Evolutionary conservation across 2,113 vertebrate genomes (phyloP).

Genomic region (Carassius auratus): DNA sequence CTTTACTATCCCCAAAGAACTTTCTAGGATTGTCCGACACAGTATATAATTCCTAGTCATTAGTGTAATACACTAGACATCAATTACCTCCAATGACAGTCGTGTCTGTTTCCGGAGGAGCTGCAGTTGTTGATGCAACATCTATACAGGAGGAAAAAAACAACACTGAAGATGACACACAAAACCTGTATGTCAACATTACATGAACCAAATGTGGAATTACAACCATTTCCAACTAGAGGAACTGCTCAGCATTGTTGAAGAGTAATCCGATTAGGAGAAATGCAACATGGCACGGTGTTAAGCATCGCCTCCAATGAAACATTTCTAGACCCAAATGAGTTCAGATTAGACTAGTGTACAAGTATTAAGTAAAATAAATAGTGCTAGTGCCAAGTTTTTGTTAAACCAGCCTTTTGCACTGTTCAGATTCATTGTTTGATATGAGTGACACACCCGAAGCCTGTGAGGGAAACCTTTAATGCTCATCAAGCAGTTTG

Average conservation of each 20-base stretch:
- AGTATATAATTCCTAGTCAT: neutral
- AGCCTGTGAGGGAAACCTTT: neutral
- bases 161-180: neutral
- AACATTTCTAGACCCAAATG: neutral
- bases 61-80: neutral
- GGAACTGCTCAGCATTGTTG: conserved; percentile 40
- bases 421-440: neutral
- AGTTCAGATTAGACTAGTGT: neutral
- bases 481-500: neutral
- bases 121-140: conserved; percentile 20
- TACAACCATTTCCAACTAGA: conserved; percentile 39
- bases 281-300: conserved; percentile 40
- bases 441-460: neutral
- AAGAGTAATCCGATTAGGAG: conserved; percentile 62
- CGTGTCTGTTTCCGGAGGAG: conserved; percentile 52
- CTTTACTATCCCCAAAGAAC: neutral
- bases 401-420: neutral
- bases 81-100: conserved; percentile 64
- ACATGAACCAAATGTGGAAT: conserved; percentile 43
- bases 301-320: neutral
- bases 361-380: conserved; percentile 3
- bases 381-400: neutral
- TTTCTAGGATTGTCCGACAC: neutral
- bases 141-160: conserved; percentile 35
- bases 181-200: conserved; percentile 53